Evolutionary conservation across 2,797 vertebrate species (phyloP), one percentile per base, ranked within the genome.

Genomic region (Anguilla megastoma): DNA sequence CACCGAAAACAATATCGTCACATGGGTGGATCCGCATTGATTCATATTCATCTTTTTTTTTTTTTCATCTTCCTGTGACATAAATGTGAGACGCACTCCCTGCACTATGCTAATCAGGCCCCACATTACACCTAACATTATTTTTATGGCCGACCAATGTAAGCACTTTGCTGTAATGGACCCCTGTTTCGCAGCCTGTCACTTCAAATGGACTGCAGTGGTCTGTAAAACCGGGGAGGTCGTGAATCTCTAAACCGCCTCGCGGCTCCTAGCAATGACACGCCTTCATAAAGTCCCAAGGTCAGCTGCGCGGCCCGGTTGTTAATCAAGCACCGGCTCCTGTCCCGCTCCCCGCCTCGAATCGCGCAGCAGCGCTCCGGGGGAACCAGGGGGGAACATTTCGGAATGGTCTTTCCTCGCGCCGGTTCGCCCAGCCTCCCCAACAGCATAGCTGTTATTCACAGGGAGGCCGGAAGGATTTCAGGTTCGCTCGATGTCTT

Each of bases 221-320:
- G 91, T 88, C 90, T 90, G 90, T 92, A 88, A 95, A 94, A 79
- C 94, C 94, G 90, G 89, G 90, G 45, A 54, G 52, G 85, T 91
- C 89, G 93, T 94, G 94, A 94, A 93, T 94, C 94, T 93, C 94
- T 93, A 94, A 92, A 87, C 69, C 88, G 90, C 91, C 89, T 90
- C 88, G 87, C 88, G 91, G 89, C 90, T 56, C 63, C 82, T n/a
- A 33, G n/a, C 92, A 92, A 95, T 94, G 91, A 91, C 90, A 91
- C 92, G 94, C 90, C 88, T 87, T 91, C 89, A 91, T 93, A 90
- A 90, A 91, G 90, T 79, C 90, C 92, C 94, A 94, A 95, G 95
- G 93, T 94, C 93, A 92, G 89, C 48, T 41, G 30, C 41, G 63
- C 79, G 18, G 45, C 21, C 18, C 1, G 45, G 21, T 50, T 56